Base-by-base conservation (phyloP, 2,888 invertebrate species). In the Agrochola circellaris region DNA sequence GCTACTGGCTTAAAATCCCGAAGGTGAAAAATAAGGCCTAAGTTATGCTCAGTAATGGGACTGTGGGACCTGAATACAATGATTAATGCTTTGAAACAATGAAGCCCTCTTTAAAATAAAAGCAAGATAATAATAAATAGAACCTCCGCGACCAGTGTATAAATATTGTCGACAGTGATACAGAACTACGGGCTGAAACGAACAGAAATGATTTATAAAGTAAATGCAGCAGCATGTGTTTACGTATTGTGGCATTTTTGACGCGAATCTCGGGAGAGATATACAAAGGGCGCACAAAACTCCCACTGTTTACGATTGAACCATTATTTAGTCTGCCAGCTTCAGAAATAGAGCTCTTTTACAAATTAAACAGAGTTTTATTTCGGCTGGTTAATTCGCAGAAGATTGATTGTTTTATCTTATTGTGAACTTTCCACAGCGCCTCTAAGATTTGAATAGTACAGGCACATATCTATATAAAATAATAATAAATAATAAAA, bases 281-380 rank as follows among this genome's bases (percentile, higher is more conserved):
- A 76, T 68, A 76, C 82, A 85, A 75, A 83, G 86, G 76, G 64
- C 58, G 26, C 48, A 64, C 38, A 70, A 56, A 45, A 45, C 58
- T 54, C 23, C 6, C 4, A 58, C 30, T 85, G 82, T 82, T 74
- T 83, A 82, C 51, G 15, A 65, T 23, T 65, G 20, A 61, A 23
- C 26, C 62, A 58, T 82, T 83, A 83, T 83, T 83, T 82, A 83
- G 83, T 83, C 83, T 83, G 68, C 61, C 58, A 30, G 62, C 26
- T 34, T 38, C 77, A 72, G 64, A 68, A 86, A 83, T 86, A 83
- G 71, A 73, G 38, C 64, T 86, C 60, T 71, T 66, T 71, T 23
- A 69, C 64, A 64, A 76, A 76, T 77, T 76, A 64, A 73, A 76
- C 51, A 34, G 38, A 48, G 48, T 73, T 76, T 82, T 72, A 66